Evolutionary conservation across 2,113 vertebrate species (phyloP).

Genomic region (Ploceus nigricollis): DNA sequence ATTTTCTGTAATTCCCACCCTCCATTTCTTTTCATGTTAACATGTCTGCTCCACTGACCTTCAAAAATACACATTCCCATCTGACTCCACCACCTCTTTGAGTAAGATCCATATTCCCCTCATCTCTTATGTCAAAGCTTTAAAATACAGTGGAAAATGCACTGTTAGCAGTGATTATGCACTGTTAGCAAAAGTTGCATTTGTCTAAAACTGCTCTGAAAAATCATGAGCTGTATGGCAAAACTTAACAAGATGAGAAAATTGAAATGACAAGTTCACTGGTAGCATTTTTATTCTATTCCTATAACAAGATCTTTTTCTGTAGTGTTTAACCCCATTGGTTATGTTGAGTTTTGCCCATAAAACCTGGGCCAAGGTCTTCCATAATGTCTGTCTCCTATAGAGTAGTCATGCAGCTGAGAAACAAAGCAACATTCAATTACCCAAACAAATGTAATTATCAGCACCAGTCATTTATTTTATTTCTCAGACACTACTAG

Average conservation of each 20-base stretch:
- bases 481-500: background rate
- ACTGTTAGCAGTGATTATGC: background rate
- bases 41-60: background rate
- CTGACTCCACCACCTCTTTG: background rate
- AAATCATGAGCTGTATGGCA: background rate
- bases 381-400: background rate
- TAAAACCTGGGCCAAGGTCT: background rate
- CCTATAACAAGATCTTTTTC: background rate
- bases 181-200: background rate
- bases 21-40: background rate
- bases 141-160: background rate
- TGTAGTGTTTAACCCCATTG: background rate
- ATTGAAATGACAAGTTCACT: background rate
- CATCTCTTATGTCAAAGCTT: background rate
- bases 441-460: constrained; percentile 1
- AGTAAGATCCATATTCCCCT: background rate
- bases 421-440: background rate
- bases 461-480: background rate
- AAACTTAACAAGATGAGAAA: background rate
- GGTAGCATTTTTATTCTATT: background rate
- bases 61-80: background rate
- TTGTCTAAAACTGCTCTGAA: background rate
- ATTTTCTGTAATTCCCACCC: background rate
- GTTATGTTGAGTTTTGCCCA: background rate
- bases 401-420: background rate